Base-by-base conservation (phyloP, 2,888 invertebrate species). In the Cryptops parisi region DNA sequence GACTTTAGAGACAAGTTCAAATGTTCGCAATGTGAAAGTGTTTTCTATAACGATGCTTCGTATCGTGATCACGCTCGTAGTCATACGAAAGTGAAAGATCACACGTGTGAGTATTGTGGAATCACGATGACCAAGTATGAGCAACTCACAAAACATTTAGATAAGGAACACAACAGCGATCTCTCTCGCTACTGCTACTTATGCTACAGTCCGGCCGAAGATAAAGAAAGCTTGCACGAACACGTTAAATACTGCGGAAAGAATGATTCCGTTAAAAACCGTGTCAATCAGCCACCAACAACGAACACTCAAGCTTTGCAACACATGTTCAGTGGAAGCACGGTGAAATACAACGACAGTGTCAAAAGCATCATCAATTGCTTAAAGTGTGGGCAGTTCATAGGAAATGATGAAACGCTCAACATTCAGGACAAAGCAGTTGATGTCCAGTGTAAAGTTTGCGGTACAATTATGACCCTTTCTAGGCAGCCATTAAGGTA, bases 121-220 rank as follows among this genome's bases (percentile, higher is more conserved):
- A 50, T 50, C 12, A 50, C 50, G 9, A 12, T 50, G 12, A 39
- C 50, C 17, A 50, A 50, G 17, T 50, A 50, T 25, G 50, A 50
- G 24, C 50, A 50, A 22, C 39, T 50, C 40, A 41, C 50, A 21
- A 50, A 50, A 50, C 50, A 50, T 41, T 50, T 50, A 17, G 50
- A 50, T 19, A 50, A 50, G 17, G 50, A 50, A 24, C 50, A 50
- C 24, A 50, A 50, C 24, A 50, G 50, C 17, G 50, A 50, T 50
- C 25, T 50, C 19, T 50, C 50, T 2, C 41, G 41, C 25, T 50
- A 50, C 25, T 50, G 50, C 19, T 50, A 50, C 24, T 41, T 50
- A 27, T 50, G 50, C 19, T 41, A 50, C 24, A 24, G 40, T 4
- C 40, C 50, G 4, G 50, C 41, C n/a, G 50, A 50, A n/a, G 50